Base-by-base conservation (phyloP, 1,140 invertebrate genomes). In the Heliconius nattereri region DNA sequence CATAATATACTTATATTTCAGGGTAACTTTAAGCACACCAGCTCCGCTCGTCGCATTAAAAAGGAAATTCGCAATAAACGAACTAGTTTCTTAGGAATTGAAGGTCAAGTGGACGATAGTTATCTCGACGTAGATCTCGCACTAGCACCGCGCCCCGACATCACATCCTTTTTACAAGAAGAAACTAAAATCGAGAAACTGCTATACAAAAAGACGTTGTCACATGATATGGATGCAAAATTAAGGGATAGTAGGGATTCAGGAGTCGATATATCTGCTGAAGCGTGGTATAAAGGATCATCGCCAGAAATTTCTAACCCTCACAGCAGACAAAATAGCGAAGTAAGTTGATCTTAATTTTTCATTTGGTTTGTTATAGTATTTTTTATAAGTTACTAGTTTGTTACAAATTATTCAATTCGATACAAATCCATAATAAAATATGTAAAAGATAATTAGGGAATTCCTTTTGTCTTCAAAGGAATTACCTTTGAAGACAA, bases 21-120 rank as follows among this genome's bases (percentile, higher is more conserved):
- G 94, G 94, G 92, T 75, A 96, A 96, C 71, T 95, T 97, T 73
- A 96, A 96, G 85, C 95, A 97, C 78, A 95, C 97, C 72, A 98
- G 97, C 85, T 98, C 97, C 2, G 97, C 97, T 1, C 97, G 97
- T 77, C 96, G 97, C 76, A 98, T 98, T 75, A 98, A 98, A 86
- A 98, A 98, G 87, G 98, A 98, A 89, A 95, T 98, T 35, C 95
- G 97, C 13, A 97, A 97, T 85, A 97, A 98, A 85, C 96, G 98
- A 11, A 98, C 97, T 29, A 97, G 97, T 91, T 98, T 98, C 87
- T 94, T 98, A 23, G 98, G 98, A 49, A 96, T 98, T 82, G 97
- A 98, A 86, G 97, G 96, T 78, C 95, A 96, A 57, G 96, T 96
- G 75, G 96, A 97, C 84, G 96, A 96, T 78, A 96, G 91, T 84